A percentile compares a stretch with the other conserved stretches of the same genome.
Conservation (phyloP, 2,888 invertebrate genomes). For the Listrodromus nycthemerus region DNA sequence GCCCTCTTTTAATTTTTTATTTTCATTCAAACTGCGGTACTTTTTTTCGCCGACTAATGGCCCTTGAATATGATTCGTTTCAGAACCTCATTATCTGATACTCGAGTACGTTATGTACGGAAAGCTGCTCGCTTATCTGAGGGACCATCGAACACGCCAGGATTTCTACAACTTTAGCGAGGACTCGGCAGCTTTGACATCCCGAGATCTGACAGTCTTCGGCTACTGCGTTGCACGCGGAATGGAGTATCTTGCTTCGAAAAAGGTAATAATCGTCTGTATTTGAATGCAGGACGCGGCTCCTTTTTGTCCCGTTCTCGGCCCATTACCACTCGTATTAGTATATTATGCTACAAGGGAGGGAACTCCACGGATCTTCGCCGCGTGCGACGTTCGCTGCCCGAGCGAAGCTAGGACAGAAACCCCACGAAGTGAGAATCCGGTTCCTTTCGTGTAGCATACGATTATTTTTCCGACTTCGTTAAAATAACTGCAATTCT, state of each 20-base stretch:
- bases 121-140: conserved; percentile 90
- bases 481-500: no score
- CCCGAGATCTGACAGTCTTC: conserved; percentile 91
- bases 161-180: conserved; percentile 88
- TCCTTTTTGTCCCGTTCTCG: neutral
- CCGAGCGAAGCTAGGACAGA: no score
- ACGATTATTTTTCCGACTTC: no score
- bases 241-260: conserved; percentile 93
- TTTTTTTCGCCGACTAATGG: conserved; percentile 15
- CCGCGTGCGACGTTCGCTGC: no score
- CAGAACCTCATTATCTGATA: conserved; percentile 93
- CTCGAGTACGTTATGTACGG: conserved; percentile 96
- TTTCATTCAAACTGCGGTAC: neutral
- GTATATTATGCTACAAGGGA: no score
- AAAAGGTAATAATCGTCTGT: conserved; percentile 87
- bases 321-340: neutral
- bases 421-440: no score
- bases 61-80: conserved; percentile 73
- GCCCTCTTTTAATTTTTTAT: neutral
- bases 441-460: no score
- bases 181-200: conserved; percentile 88
- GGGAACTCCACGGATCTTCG: no score
- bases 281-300: neutral
- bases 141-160: conserved; percentile 87
- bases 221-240: conserved; percentile 93